Evolutionary conservation across 2,797 vertebrate genomes (phyloP), one percentile per base, ranked within the genome.

Genomic region (Hoplostethus mediterraneus): DNA sequence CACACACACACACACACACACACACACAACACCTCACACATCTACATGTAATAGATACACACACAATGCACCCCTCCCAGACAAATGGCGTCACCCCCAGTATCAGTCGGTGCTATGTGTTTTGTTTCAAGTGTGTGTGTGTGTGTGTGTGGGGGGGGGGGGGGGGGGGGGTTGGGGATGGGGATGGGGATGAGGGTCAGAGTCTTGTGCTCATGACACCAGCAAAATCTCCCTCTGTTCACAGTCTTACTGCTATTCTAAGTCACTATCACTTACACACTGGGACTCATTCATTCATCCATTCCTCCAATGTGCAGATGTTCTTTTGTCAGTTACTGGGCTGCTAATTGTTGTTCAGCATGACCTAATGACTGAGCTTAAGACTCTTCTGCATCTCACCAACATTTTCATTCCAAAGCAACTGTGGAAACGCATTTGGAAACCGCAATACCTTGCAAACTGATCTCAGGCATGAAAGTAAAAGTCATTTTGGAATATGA

Each of bases 21-120:
- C 51, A 53, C 51, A 49, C 47, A 48, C 45, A 48, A 28, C 28
- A 28, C 28, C 28, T 28, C 45, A 48, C 45, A 48, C 45, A 48
- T 12, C 5, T 6, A 48, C 12, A 48, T n/a, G 28, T 28, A 28
- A 28, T 28, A 28, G 28, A 28, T 28, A 28, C 28, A 28, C 28
- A 45, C 6, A 47, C 28, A 64, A 59, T 25, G 66, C 71, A 45
- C 21, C 12, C 12, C 42, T 33, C 31, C 45, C 40, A 2, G 51
- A 55, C 55, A 71, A 55, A 51, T 1, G 42, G 9, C 42, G 63
- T 58, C 16, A 58, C 6, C 53, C 12, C 62, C 64, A 83, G 89
- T 90, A 80, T 82, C 91, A 89, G 86, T 72, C 86, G 0, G 89
- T 80, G 71, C 89, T 52, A 1, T 4, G 69, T 66, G 28, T 28